Percentiles rank a stretch among this genome's conserved stretches.
phyloP scores from a whole-genome alignment of 1,140 invertebrate species.

The Harlomillsia oculata region DNA sequence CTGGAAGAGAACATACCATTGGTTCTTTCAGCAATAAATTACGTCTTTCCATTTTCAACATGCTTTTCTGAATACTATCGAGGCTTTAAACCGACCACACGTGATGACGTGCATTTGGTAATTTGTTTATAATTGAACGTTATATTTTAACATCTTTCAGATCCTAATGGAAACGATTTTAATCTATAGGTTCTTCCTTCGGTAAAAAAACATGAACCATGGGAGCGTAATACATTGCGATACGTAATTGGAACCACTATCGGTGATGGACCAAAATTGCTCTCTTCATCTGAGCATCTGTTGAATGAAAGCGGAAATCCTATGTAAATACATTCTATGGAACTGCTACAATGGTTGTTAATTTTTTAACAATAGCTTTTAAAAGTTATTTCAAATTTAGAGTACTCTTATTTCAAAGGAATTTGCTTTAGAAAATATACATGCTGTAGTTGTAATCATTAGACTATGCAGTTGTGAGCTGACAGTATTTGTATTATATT shows the following conservation, averaged over 20 bases:
- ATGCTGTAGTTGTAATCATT: not conserved
- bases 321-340: too few relatives aligned
- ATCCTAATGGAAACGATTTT: not conserved
- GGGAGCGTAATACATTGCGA: slow-evolving; percentile 53
- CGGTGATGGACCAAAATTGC: slow-evolving; percentile 54
- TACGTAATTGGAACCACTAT: slow-evolving; percentile 76
- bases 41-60: slow-evolving; percentile 57
- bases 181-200: slow-evolving; percentile 29
- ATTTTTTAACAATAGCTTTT: not conserved
- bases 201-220: slow-evolving; percentile 41
- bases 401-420: not conserved
- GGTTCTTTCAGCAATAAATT: slow-evolving; percentile 54
- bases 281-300: not conserved
- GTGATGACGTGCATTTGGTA: not conserved
- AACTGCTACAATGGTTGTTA: not conserved
- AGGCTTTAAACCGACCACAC: slow-evolving; percentile 42
- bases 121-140: not conserved
- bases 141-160: not conserved
- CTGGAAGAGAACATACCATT: slow-evolving; percentile 62
- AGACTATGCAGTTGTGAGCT: not conserved
- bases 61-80: slow-evolving; percentile 47
- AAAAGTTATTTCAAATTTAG: not conserved
- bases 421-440: not conserved
- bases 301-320: slow-evolving; percentile 1
- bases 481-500: not conserved